Percentiles rank a stretch among this genome's conserved stretches.
These are phyloP conservation scores for Latheticus oryzae DNA, from an alignment of 2,888 invertebrate genomes.

Conservation along the genomic window DNA sequence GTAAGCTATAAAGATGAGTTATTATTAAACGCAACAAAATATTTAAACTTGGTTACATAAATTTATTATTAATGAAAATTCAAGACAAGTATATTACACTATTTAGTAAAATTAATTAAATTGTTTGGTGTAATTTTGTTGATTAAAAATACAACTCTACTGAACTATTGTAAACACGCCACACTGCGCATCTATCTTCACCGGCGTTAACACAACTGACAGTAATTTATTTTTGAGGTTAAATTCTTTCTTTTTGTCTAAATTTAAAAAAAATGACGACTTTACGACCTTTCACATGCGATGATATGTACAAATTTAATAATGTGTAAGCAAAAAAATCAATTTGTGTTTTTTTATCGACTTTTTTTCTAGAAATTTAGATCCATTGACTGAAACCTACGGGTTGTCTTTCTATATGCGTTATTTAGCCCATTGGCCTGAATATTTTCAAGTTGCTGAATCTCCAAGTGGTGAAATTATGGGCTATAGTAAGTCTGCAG, in stretches of 20 bases:
- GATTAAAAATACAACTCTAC: no score
- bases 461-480: constrained; percentile 96
- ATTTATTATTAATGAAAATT: no score
- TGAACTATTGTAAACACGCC: no score
- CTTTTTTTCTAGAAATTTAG: constrained; percentile 81
- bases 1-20: no score
- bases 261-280: constrained; percentile 80
- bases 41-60: no score
- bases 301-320: constrained; percentile 95
- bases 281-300: constrained; percentile 90
- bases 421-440: constrained; percentile 98
- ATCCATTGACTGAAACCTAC: constrained; percentile 97
- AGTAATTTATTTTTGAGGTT: constrained; percentile 10
- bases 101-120: no score
- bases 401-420: constrained; percentile 96
- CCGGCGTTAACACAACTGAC: no score
- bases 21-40: no score
- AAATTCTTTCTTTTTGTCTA: constrained; percentile 2
- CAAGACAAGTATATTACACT: no score
- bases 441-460: constrained; percentile 98
- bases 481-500: constrained; percentile 93
- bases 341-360: constrained; percentile 7
- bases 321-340: constrained; percentile 80
- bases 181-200: no score
- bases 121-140: no score